Evolutionary conservation across 53 echinoderm and acorn worm species (phyloP).

Genomic region (Holothuria scabra): DNA sequence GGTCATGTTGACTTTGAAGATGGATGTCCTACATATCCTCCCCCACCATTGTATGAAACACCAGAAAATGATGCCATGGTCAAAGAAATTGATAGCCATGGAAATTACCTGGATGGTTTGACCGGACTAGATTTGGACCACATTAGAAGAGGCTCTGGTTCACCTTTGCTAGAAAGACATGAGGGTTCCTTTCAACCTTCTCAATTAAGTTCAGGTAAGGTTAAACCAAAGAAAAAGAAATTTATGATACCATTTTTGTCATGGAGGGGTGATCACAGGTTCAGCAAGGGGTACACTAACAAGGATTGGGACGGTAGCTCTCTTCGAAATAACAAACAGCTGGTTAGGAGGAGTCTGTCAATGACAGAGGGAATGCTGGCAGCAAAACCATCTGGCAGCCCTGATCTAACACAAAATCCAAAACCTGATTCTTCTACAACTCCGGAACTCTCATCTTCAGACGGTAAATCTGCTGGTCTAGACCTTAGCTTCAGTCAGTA

Average conservation of each 20-base stretch:
- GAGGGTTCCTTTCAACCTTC: not conserved
- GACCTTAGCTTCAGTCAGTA: not conserved
- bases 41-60: not conserved
- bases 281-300: constrained; percentile 11
- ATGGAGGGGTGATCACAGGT: constrained; percentile 34
- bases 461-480: not conserved
- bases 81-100: not conserved
- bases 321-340: constrained; percentile 19
- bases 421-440: not conserved
- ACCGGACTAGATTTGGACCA: constrained; percentile 55
- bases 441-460: not conserved
- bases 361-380: constrained; percentile 30
- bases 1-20: constrained; percentile 4
- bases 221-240: constrained; percentile 23
- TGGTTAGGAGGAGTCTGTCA: constrained; percentile 32
- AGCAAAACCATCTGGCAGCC: not conserved
- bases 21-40: not conserved
- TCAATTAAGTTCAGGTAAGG: not conserved
- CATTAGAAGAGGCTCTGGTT: constrained; percentile 75
- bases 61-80: constrained; percentile 8
- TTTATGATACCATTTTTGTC: constrained; percentile 37
- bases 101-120: constrained; percentile 51
- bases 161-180: constrained; percentile 71
- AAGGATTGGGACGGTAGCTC: constrained; percentile 43
- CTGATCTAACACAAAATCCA: not conserved